phyloP scores from a whole-genome alignment of 2,797 vertebrate species.

The Lophius americanus region DNA sequence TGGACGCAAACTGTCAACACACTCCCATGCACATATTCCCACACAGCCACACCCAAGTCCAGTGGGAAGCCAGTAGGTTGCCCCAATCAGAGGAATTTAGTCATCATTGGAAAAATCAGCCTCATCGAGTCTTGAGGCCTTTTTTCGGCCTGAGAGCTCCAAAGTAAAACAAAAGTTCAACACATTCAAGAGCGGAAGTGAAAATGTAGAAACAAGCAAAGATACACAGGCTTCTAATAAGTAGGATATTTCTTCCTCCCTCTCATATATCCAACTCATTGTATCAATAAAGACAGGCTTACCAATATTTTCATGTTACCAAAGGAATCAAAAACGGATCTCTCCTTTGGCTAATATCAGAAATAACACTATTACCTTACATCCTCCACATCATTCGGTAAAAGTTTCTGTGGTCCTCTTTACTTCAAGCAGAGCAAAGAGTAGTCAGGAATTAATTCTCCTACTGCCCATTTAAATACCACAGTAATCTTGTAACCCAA shows the following conservation, averaged over 20 bases:
- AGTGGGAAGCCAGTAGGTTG: conserved; percentile 46
- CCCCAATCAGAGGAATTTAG: conserved; percentile 70
- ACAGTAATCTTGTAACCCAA: conserved; percentile 28
- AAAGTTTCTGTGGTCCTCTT: conserved; percentile 1
- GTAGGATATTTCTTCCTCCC: conserved; percentile 4
- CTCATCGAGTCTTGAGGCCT: conserved; percentile 60
- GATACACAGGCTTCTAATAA: conserved; percentile 16
- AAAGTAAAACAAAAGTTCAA: conserved; percentile 61
- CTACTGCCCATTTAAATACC: conserved; percentile 20
- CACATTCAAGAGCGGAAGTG: not conserved
- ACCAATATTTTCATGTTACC: conserved; percentile 27
- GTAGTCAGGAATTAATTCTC: conserved; percentile 15
- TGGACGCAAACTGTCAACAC: conserved; percentile 4
- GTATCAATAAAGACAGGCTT: conserved; percentile 7
- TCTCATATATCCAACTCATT: conserved; percentile 4
- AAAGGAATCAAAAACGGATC: conserved; percentile 3
- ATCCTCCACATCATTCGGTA: conserved; percentile 1
- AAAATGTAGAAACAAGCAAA: conserved; percentile 20
- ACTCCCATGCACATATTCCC: conserved; percentile 24
- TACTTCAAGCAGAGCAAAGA: conserved; percentile 7
- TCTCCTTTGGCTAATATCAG: not conserved
- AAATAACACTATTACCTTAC: not conserved
- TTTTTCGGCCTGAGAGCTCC: conserved; percentile 65
- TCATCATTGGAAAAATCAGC: conserved; percentile 79
- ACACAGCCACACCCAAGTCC: conserved; percentile 37